These are phyloP conservation scores for Chrysoperla carnea DNA, from an alignment of 1,140 invertebrate genomes.

Conservation along the genomic window DNA sequence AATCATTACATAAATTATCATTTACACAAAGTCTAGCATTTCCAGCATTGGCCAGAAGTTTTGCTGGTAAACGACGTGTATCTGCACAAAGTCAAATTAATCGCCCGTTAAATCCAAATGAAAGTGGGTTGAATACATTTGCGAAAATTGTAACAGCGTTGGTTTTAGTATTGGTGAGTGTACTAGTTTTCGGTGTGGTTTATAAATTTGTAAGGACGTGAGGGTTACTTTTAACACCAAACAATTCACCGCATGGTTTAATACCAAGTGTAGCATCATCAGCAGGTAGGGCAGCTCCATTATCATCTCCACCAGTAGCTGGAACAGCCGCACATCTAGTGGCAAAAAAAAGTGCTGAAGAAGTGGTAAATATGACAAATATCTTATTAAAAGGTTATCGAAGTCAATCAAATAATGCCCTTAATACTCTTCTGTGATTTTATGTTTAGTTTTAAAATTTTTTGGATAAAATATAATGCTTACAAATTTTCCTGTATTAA, in stretches of 20 bases:
- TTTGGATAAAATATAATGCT: too few species aligned
- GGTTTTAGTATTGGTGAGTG: constrained; percentile 47
- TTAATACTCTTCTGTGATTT: too few species aligned
- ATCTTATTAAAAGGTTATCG: too few species aligned
- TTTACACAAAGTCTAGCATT: constrained; percentile 59
- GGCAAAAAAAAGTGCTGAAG: too few species aligned
- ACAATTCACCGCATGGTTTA: constrained; percentile 7
- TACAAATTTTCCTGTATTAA: too few species aligned
- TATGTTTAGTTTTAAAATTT: too few species aligned
- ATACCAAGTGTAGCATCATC: too few species aligned
- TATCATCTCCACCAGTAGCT: too few species aligned
- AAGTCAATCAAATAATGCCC: too few species aligned
- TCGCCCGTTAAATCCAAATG: constrained; percentile 34
- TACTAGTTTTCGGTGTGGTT: constrained; percentile 54
- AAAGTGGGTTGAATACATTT: constrained; percentile 46
- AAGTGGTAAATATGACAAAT: too few species aligned
- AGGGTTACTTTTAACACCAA: constrained; percentile 51
- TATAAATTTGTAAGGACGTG: constrained; percentile 60
- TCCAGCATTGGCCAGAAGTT: constrained; percentile 46
- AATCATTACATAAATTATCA: constrained; percentile 53
- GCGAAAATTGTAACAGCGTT: constrained; percentile 53
- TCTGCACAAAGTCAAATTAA: constrained; percentile 28
- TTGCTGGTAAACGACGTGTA: constrained; percentile 41
- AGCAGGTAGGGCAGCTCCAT: too few species aligned
- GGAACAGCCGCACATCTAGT: too few species aligned